Percentiles rank a stretch among this genome's conserved stretches.
These are phyloP conservation scores for Spongilla lacustris DNA, from an alignment of 37 sponge, comb jelly and placozoan genomes.

Conservation along the genomic window DNA sequence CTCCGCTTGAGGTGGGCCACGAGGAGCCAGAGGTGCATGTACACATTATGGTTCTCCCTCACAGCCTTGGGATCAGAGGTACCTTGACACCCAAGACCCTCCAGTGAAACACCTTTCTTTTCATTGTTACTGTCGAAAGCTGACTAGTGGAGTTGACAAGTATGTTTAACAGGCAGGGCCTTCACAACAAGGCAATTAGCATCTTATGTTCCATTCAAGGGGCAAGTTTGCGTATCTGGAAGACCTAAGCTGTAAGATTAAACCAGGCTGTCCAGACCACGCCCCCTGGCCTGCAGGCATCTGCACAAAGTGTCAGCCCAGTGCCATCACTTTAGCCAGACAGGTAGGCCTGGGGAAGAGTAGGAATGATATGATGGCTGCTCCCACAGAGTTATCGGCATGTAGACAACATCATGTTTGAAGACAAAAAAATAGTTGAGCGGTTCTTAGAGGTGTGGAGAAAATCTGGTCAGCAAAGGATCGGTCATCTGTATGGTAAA, in stretches of 20 bases:
- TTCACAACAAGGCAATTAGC: background rate
- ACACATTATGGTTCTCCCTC: background rate
- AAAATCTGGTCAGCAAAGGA: slow-evolving; percentile 71
- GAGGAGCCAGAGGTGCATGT: background rate
- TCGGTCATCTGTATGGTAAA: slow-evolving; percentile 85
- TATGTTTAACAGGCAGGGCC: background rate
- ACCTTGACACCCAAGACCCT: slow-evolving; percentile 76
- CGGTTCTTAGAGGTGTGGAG: slow-evolving; percentile 91
- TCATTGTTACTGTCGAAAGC: slow-evolving; percentile 88
- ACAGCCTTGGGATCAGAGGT: slow-evolving; percentile 83
- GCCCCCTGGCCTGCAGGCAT: slow-evolving; percentile 95
- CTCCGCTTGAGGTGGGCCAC: slow-evolving; percentile 73
- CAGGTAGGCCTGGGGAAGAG: slow-evolving; percentile 51
- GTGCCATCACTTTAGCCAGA: slow-evolving; percentile 89
- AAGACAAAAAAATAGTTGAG: slow-evolving; percentile 86
- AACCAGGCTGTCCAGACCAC: slow-evolving; percentile 86
- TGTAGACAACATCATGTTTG: slow-evolving; percentile 95
- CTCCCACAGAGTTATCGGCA: slow-evolving; percentile 76
- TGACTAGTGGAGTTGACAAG: slow-evolving; percentile 91
- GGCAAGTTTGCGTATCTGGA: slow-evolving; percentile 92
- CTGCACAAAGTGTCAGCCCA: slow-evolving; percentile 92
- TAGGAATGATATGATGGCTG: background rate
- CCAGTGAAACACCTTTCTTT: slow-evolving; percentile 94
- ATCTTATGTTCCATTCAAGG: slow-evolving; percentile 6
- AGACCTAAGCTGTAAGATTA: slow-evolving; percentile 84